A percentile compares a stretch with the other conserved stretches of the same genome.
phyloP scores from a whole-genome alignment of 2,797 vertebrate genomes.

The Enteromius viviparus region DNA sequence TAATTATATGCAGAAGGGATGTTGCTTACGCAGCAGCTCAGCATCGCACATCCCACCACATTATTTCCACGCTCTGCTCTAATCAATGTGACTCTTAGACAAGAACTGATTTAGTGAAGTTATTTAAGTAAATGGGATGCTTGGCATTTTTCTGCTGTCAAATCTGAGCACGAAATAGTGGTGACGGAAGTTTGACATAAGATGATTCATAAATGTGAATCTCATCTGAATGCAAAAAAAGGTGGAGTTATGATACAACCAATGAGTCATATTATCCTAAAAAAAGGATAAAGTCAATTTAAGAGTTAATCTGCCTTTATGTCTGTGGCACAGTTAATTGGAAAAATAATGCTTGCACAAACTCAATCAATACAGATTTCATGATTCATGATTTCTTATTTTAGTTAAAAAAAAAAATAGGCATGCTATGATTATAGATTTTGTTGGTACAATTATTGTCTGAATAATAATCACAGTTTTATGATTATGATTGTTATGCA shows the following conservation, averaged over 20 bases:
- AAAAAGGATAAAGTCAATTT: not conserved
- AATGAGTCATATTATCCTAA: not conserved
- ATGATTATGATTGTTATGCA: no score
- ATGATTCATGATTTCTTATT: no score
- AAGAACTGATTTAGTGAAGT: not conserved
- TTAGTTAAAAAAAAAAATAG: no score
- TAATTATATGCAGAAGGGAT: not conserved
- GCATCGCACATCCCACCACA: not conserved
- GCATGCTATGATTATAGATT: no score
- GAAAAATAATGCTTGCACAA: no score
- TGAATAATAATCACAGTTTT: no score
- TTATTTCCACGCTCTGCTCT: not conserved
- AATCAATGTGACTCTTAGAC: slow-evolving; percentile 24
- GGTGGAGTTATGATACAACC: not conserved
- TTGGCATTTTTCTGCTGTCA: not conserved
- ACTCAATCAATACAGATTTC: no score
- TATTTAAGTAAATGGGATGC: not conserved
- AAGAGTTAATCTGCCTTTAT: not conserved
- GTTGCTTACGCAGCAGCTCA: slow-evolving; percentile 16
- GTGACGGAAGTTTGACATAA: not conserved
- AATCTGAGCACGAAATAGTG: not conserved
- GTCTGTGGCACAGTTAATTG: no score
- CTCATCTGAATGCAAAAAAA: not conserved
- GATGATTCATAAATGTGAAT: not conserved
- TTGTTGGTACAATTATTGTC: no score